These are phyloP conservation scores for Andrena chrysosceles DNA, from an alignment of 2,888 invertebrate genomes.

Conservation along the genomic window DNA sequence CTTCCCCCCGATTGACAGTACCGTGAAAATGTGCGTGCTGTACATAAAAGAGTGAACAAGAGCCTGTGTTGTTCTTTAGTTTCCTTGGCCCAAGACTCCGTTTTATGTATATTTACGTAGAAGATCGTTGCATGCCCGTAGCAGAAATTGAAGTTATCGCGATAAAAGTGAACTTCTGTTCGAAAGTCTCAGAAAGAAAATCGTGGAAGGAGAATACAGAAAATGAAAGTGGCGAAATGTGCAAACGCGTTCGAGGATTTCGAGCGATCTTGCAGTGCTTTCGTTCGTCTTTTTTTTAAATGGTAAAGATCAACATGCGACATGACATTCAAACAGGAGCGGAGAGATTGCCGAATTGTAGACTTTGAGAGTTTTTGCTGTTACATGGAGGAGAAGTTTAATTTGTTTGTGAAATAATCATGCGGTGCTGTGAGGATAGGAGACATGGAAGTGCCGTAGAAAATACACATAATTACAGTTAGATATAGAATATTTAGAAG, in stretches of 20 bases:
- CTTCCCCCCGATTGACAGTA: slow-evolving; percentile 16
- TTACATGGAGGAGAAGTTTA: slow-evolving; percentile 5
- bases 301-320: slow-evolving; percentile 44
- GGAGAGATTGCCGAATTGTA: neutral
- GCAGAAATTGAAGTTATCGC: neutral
- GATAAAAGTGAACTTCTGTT: neutral
- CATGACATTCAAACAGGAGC: slow-evolving; percentile 35
- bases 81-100: too few species aligned
- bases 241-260: neutral
- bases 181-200: neutral
- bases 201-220: neutral
- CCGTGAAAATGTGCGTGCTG: slow-evolving; percentile 35
- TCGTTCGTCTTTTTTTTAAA: neutral
- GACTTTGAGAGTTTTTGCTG: neutral
- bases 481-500: slow-evolving; percentile 59
- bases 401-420: slow-evolving; percentile 63
- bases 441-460: slow-evolving; percentile 84
- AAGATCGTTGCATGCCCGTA: neutral
- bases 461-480: slow-evolving; percentile 70
- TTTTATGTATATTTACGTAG: too few species aligned
- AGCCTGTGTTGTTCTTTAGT: too few species aligned
- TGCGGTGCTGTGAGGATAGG: slow-evolving; percentile 83
- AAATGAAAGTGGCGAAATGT: neutral
- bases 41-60: slow-evolving; percentile 5
- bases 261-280: neutral